Conservation (phyloP, 2,888 invertebrate genomes). For the Cerastis leucographa region DNA sequence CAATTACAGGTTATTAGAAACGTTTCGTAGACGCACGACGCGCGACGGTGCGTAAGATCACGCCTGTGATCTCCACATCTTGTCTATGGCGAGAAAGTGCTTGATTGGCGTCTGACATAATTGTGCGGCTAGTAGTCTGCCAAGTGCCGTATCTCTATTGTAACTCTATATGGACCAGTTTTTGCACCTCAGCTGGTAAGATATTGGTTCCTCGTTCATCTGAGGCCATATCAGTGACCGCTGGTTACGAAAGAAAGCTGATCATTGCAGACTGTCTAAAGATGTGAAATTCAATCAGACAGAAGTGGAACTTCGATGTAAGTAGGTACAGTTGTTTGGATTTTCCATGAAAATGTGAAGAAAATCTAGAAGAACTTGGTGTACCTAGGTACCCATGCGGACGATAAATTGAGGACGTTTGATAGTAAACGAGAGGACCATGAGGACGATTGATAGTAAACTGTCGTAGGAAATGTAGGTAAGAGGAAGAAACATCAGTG, state of each 20-base stretch:
- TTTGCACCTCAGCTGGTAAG: constrained; percentile 27
- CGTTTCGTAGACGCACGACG: constrained; percentile 42
- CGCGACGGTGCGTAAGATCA: constrained; percentile 74
- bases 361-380: neutral
- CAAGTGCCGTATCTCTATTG: constrained; percentile 58
- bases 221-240: constrained; percentile 2
- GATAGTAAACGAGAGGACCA: neutral
- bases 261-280: neutral
- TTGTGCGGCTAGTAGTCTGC: constrained; percentile 71
- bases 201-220: constrained; percentile 26
- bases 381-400: neutral
- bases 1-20: constrained; percentile 26
- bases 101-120: constrained; percentile 87
- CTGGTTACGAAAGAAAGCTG: constrained; percentile 7
- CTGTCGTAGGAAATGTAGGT: neutral
- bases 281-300: neutral
- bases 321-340: neutral
- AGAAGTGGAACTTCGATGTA: neutral
- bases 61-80: constrained; percentile 64
- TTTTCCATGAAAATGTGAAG: neutral
- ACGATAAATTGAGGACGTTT: neutral
- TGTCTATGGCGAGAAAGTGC: constrained; percentile 78
- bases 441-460: neutral
- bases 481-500: neutral
- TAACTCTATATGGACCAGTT: constrained; percentile 62